Percentiles rank a stretch among this genome's conserved stretches.
phyloP scores from a whole-genome alignment of 2,797 vertebrate genomes.

The Scolopax rusticola region DNA sequence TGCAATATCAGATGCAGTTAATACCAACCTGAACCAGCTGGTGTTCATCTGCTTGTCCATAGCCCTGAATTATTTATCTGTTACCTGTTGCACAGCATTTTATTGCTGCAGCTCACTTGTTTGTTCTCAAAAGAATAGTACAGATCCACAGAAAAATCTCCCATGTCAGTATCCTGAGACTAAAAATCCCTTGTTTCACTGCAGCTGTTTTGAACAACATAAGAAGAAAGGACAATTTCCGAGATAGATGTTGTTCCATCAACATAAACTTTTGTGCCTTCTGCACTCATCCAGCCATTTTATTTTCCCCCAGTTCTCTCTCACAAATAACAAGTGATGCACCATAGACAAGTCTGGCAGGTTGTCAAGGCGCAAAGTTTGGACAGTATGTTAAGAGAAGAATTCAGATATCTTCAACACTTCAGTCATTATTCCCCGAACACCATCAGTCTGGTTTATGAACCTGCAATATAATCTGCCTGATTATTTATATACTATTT shows the following conservation, averaged over 20 bases:
- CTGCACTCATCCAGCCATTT: not conserved
- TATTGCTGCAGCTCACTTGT: not conserved
- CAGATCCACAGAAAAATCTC: not conserved
- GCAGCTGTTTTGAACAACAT: not conserved
- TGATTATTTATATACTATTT: not conserved
- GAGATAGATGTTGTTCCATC: not conserved
- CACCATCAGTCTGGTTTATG: not conserved
- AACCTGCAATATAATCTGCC: not conserved
- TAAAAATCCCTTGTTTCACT: not conserved
- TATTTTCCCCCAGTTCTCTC: not conserved
- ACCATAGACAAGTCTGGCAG: not conserved
- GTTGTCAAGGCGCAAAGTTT: not conserved
- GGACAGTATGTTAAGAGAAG: not conserved
- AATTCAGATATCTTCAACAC: not conserved
- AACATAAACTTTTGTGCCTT: not conserved
- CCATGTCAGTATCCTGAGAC: not conserved
- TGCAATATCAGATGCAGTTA: not conserved
- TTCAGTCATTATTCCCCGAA: not conserved
- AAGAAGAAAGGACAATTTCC: not conserved
- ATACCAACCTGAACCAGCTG: slow-evolving; percentile 2
- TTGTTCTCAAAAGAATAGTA: not conserved
- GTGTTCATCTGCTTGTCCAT: not conserved
- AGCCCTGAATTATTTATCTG: slow-evolving; percentile 39
- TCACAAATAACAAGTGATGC: not conserved
- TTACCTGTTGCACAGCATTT: not conserved